These are phyloP conservation scores for Lepas anatifera DNA, from an alignment of 2,888 invertebrate species.

Conservation along the genomic window DNA sequence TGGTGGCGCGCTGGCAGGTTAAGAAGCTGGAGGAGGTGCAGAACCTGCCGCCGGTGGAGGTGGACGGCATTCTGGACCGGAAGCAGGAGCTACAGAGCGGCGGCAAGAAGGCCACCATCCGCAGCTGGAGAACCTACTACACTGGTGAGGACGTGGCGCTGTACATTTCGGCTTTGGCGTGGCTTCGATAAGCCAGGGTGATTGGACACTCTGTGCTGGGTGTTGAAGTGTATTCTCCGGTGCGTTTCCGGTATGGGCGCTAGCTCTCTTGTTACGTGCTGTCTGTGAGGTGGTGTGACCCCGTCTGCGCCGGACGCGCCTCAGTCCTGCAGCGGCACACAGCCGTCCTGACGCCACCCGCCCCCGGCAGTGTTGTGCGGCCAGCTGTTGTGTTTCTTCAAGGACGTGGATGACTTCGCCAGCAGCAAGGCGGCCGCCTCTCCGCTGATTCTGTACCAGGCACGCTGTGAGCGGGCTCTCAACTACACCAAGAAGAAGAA, in stretches of 20 bases:
- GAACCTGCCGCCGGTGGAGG: slow-evolving; percentile 71
- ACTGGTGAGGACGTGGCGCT: slow-evolving; percentile 43
- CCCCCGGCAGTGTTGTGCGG: slow-evolving; percentile 66
- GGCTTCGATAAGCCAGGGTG: no score
- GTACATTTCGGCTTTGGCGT: no score
- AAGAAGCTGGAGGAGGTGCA: slow-evolving; percentile 43
- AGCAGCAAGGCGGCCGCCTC: slow-evolving; percentile 78
- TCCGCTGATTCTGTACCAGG: slow-evolving; percentile 61
- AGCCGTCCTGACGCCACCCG: background rate
- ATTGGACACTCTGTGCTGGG: no score
- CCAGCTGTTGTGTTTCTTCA: slow-evolving; percentile 93
- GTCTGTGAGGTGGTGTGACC: no score
- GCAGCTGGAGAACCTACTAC: slow-evolving; percentile 92
- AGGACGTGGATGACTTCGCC: slow-evolving; percentile 81
- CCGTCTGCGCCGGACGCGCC: no score
- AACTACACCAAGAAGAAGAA: slow-evolving; percentile 93
- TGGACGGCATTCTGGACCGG: slow-evolving; percentile 78
- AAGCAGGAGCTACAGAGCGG: slow-evolving; percentile 90
- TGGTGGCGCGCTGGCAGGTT: no score
- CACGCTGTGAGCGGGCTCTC: slow-evolving; percentile 69
- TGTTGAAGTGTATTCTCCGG: no score
- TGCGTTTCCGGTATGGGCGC: no score
- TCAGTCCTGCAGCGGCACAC: no score
- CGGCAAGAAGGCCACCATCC: slow-evolving; percentile 83
- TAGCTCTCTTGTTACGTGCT: no score